Evolutionary conservation across 2,113 vertebrate genomes (phyloP), one percentile per base, ranked within the genome.

Genomic region (Tretioscincus oriximinensis): DNA sequence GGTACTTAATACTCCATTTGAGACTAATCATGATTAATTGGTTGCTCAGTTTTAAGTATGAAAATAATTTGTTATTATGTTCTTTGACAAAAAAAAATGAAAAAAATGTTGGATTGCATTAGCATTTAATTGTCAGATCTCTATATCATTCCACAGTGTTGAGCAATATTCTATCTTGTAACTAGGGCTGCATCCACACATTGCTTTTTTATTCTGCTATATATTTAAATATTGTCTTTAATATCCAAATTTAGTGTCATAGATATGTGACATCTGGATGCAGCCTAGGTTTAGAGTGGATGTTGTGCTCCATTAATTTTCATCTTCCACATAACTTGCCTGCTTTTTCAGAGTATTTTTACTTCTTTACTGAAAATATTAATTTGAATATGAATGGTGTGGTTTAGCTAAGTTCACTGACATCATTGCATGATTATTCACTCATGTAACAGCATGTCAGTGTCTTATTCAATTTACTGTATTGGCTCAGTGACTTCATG

Each of bases 11-110:
- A 18, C 61, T 35, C 72, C 71, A 88, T 91, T 6, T 77, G 90
- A 89, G 54, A 72, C 90, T 93, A 89, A 92, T 88, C 77, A 63
- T 90, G 80, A 90, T 89, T 85, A 86, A 91, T 88, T 92, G 60
- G 72, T 71, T 80, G 75, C 75, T 66, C 80, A 69, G 74, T 14
- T 85, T 26, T 88, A 70, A 49, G 47, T 78, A n/a, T 91, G 81
- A 71, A 88, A 80, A 0, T 31, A 69, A 82, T 81, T 90, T 64
- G n/a, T 72, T 68, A 88, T 82, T 86, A 78, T 60, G 74, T 81
- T 90, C 51, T 77, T 76, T 67, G 84, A 91, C 11, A 73, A 5
- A 80, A 84, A 73, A 69, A 84, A 41, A 41, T 41, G 68, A 81
- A 61, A 67, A 31, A 29, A 75, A 29, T 47, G 20, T 18, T 68